A percentile compares a stretch with the other conserved stretches of the same genome.
Conservation (phyloP, 2,888 invertebrate species). For the Nesidiocoris tenuis region DNA sequence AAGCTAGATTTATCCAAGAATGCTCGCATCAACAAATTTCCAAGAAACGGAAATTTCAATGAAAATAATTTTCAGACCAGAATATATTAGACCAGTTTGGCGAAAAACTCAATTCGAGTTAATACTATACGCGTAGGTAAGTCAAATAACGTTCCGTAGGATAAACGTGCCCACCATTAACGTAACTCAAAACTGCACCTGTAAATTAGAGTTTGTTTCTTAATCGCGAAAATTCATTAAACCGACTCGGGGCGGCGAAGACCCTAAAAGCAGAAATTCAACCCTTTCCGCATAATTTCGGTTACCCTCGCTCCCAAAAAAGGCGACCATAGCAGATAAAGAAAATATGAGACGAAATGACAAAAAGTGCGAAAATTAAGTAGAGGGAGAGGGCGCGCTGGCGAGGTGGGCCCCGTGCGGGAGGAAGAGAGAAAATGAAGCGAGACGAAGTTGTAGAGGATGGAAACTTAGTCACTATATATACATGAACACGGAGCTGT, state of each 20-base stretch:
- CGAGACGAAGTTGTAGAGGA: conserved; percentile 17
- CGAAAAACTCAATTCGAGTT: too few species aligned
- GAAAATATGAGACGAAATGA: conserved; percentile 27
- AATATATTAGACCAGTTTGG: too few species aligned
- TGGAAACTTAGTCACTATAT: conserved; percentile 50
- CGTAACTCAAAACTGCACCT: background rate
- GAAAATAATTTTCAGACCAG: too few species aligned
- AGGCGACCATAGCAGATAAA: conserved; percentile 8
- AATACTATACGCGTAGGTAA: too few species aligned
- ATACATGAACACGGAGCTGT: conserved; percentile 65
- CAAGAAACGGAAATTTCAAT: too few species aligned
- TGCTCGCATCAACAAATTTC: too few species aligned
- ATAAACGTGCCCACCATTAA: too few species aligned
- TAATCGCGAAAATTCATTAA: background rate
- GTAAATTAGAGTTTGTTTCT: background rate
- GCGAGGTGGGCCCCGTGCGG: too few species aligned
- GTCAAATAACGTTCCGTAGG: too few species aligned
- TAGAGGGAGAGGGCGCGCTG: background rate
- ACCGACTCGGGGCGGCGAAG: background rate
- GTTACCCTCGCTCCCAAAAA: background rate
- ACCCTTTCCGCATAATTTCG: background rate
- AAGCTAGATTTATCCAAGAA: too few species aligned
- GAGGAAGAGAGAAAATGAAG: background rate
- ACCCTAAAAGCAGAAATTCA: background rate
- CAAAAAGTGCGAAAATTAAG: background rate